These are phyloP conservation scores for Tupaia tana DNA, from an alignment of 2,113 vertebrate species.

Conservation along the genomic window DNA sequence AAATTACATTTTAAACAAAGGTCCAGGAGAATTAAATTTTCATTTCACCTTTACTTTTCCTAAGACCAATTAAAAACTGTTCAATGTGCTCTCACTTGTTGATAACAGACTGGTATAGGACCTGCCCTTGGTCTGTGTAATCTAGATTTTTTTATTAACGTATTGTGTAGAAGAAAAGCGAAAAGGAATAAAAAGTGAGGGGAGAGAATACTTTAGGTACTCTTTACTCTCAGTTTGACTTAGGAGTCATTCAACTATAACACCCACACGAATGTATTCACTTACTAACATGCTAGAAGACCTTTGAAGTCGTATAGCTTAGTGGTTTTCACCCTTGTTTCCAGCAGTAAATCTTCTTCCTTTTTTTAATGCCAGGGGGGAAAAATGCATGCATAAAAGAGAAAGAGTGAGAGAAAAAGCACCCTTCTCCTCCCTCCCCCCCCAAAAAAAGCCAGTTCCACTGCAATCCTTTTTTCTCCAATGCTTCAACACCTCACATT, in stretches of 20 bases:
- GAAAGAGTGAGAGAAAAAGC: too few species aligned
- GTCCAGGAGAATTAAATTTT: conserved; percentile 80
- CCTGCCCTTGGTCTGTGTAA: not conserved
- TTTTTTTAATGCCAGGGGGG: too few species aligned
- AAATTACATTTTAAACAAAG: conserved; percentile 75
- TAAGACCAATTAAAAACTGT: conserved; percentile 81
- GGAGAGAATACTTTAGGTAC: not conserved
- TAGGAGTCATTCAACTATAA: not conserved
- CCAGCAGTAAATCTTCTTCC: not conserved
- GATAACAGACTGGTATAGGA: conserved; percentile 14
- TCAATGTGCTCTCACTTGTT: conserved; percentile 67
- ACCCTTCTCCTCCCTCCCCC: too few species aligned
- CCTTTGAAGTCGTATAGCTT: not conserved
- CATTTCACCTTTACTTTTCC: conserved; percentile 74
- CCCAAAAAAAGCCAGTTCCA: too few species aligned
- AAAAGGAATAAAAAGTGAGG: not conserved
- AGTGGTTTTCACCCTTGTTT: not conserved
- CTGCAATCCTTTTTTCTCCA: too few species aligned
- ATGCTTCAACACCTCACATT: too few species aligned
- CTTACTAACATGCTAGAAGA: not conserved
- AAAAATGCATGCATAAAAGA: too few species aligned
- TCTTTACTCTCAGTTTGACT: conserved; percentile 10
- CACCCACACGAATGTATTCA: not conserved
- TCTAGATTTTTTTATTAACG: conserved; percentile 29
- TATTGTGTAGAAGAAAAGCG: not conserved